A percentile compares a stretch with the other conserved stretches of the same genome.
phyloP scores from a whole-genome alignment of 1,140 invertebrate species.

The Platorchestia sp. region DNA sequence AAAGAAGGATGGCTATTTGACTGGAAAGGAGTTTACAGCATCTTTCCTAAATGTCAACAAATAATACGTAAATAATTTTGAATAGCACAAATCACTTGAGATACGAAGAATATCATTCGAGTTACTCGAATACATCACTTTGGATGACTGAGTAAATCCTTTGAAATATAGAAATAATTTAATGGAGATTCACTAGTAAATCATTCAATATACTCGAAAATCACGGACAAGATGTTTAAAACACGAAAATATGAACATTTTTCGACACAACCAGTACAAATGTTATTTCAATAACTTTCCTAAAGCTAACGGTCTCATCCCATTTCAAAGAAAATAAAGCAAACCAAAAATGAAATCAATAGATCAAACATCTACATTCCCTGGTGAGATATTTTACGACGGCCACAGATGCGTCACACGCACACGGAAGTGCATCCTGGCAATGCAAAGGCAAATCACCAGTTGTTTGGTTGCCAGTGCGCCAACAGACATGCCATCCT shows the following conservation, averaged over 20 bases:
- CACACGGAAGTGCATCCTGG: not conserved
- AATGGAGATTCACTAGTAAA: not conserved
- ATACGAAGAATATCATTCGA: too few species aligned
- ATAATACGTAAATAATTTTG: not conserved
- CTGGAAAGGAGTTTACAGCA: not conserved
- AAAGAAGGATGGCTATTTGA: too few species aligned
- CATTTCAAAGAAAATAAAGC: not conserved
- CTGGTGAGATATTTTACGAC: not conserved
- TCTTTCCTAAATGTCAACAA: not conserved
- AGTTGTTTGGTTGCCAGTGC: not conserved
- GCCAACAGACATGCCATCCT: not conserved
- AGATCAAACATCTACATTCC: not conserved
- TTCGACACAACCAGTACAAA: not conserved
- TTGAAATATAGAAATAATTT: not conserved
- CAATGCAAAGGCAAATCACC: not conserved
- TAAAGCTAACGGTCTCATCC: too few species aligned
- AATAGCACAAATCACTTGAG: not conserved
- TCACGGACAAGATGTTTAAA: not conserved
- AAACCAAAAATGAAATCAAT: not conserved
- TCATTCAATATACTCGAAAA: not conserved
- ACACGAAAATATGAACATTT: not conserved
- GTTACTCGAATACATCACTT: not conserved
- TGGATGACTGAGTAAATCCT: not conserved
- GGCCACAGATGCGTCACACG: not conserved
- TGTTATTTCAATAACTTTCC: too few species aligned